Evolutionary conservation across 1,140 invertebrate genomes (phyloP), one percentile per base, ranked within the genome.

Genomic region (Hylaeus volcanicus): DNA sequence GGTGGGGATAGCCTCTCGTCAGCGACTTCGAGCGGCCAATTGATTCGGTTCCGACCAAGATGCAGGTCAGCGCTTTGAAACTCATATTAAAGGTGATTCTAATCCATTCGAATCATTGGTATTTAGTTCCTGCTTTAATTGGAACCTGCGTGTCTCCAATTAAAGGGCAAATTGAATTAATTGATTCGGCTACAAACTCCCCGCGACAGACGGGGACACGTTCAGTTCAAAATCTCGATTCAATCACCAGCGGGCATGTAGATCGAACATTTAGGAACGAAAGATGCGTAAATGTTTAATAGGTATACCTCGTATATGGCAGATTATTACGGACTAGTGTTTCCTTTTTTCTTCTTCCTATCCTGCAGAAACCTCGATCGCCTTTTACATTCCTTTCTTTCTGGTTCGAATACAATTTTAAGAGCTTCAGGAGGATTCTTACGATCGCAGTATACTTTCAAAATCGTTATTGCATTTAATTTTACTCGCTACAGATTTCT

Each of bases 281-380:
- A 81, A 80, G 83, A 81, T 86, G 84, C 84, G 83, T 74, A 81
- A 85, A 86, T 77, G 75, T 88, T 87, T 87, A 87, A 87, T 78
- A 83, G 81, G 79, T 86, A 86, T 88, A 88, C 82, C 76, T 88
- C 69, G 60, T 87, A 83, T 86, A 89, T 89, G 89, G 89, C 87
- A 88, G 86, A 87, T 74, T 81, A 85, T 88, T 82, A 80, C 86
- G 87, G 88, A 90, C 88, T 90, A 90, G 88, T 89, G 76, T 76
- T 77, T 80, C 61, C 15, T 83, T 83, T 41, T 58, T 71, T 12
- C 5, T 58, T 60, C 64, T 66, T 43, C 26, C 55, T 53, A 71
- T 64, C 58, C 41, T 81, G 69, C 77, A 15, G 78, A 78, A 65
- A 78, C 41, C 58, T 86, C 51, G 65, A 86, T 77, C 71, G 48